phyloP scores from a whole-genome alignment of 2,113 vertebrate species.

The Cromileptes altivelis region DNA sequence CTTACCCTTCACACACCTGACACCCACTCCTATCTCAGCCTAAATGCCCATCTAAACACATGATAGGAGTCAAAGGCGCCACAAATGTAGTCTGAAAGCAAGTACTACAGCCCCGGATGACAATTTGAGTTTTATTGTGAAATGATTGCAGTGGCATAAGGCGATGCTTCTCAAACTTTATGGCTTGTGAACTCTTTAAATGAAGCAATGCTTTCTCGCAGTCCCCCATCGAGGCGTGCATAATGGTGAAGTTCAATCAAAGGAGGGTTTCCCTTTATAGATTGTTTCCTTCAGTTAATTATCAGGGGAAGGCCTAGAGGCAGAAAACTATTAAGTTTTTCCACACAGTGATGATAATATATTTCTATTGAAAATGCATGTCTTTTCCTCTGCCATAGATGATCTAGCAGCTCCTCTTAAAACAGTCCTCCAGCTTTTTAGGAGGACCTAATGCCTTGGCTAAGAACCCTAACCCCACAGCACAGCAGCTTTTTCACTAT shows the following conservation, averaged over 20 bases:
- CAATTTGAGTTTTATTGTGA: slow-evolving; percentile 21
- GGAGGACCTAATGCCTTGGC: no score
- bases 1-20: not conserved
- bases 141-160: slow-evolving; percentile 11
- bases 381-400: slow-evolving; percentile 2
- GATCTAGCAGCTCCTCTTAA: slow-evolving; percentile 1
- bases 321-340: slow-evolving; percentile 44
- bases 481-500: not conserved
- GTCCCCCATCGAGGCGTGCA: slow-evolving; percentile 25
- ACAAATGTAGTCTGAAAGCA: not conserved
- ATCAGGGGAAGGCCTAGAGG: slow-evolving; percentile 38
- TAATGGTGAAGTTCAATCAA: slow-evolving; percentile 55
- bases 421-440: not conserved
- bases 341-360: slow-evolving; percentile 22
- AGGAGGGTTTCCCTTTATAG: slow-evolving; percentile 45
- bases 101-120: not conserved
- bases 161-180: slow-evolving; percentile 32
- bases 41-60: not conserved
- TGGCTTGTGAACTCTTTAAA: slow-evolving; percentile 46
- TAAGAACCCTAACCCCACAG: not conserved
- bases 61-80: not conserved
- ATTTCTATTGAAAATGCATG: slow-evolving; percentile 26
- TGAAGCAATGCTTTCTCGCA: slow-evolving; percentile 27
- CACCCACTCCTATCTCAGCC: not conserved
- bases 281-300: slow-evolving; percentile 48